Evolutionary conservation across 2,888 invertebrate genomes (phyloP).

Genomic region (Portevinia maculata): DNA sequence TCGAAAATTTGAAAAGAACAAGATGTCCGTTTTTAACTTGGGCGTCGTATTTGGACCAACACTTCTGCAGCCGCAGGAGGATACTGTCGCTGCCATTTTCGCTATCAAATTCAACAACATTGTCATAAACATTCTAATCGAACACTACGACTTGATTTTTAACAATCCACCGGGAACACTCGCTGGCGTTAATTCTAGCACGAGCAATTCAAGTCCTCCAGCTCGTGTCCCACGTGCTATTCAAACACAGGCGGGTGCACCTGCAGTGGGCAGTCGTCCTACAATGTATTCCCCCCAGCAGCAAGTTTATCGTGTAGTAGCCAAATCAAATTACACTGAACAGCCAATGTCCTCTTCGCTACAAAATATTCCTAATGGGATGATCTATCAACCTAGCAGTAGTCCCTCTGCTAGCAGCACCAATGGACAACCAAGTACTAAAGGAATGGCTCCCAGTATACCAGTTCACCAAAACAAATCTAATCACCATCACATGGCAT

Average conservation of each 20-base stretch:
- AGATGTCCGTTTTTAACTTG: slow-evolving; percentile 98
- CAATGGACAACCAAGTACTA: slow-evolving; percentile 74
- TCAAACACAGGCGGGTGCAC: slow-evolving; percentile 75
- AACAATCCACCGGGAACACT: slow-evolving; percentile 82
- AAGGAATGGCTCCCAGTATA: slow-evolving; percentile 75
- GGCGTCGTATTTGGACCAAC: slow-evolving; percentile 99
- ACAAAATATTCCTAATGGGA: slow-evolving; percentile 83
- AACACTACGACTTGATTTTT: slow-evolving; percentile 91
- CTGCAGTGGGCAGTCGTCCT: slow-evolving; percentile 77
- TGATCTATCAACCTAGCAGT: slow-evolving; percentile 79
- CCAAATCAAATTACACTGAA: slow-evolving; percentile 82
- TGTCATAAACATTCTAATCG: slow-evolving; percentile 97
- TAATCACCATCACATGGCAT: slow-evolving; percentile 79
- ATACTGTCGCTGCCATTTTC: slow-evolving; percentile 98
- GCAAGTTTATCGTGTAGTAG: slow-evolving; percentile 81
- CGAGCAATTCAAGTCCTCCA: slow-evolving; percentile 80
- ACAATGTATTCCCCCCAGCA: slow-evolving; percentile 81
- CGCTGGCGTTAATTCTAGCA: slow-evolving; percentile 58
- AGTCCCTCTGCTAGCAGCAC: slow-evolving; percentile 75
- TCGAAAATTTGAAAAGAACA: slow-evolving; percentile 92
- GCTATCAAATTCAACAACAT: slow-evolving; percentile 99
- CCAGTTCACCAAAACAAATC: slow-evolving; percentile 75
- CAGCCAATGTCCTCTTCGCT: slow-evolving; percentile 82
- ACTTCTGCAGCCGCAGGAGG: slow-evolving; percentile 95
- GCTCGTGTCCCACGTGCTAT: slow-evolving; percentile 80